Conservation (phyloP, 1,140 invertebrate species). For the Phthorimaea operculella region DNA sequence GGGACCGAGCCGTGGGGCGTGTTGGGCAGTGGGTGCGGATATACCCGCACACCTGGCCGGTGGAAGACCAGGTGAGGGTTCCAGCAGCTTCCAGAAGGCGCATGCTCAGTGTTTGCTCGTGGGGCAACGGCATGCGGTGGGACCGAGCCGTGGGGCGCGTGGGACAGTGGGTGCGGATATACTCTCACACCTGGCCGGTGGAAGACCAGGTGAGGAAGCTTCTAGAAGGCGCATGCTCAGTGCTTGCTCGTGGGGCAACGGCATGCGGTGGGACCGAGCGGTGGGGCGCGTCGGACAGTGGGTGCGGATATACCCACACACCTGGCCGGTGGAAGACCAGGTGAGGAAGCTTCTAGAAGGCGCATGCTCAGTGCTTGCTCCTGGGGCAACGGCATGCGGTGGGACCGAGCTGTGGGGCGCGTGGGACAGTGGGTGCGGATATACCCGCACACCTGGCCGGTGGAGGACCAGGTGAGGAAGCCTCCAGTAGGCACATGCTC, state of each 20-base stretch:
- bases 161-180: constrained; percentile 57
- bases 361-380: constrained; percentile 26
- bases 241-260: constrained; percentile 54
- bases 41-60: constrained; percentile 43
- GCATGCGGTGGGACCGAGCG: constrained; percentile 46
- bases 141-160: constrained; percentile 33
- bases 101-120: constrained; percentile 28
- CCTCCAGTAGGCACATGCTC: background rate
- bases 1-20: constrained; percentile 37
- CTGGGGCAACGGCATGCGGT: constrained; percentile 41
- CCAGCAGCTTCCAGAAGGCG: constrained; percentile 17
- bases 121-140: constrained; percentile 44
- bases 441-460: constrained; percentile 43
- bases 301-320: constrained; percentile 55
- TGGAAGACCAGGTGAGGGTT: constrained; percentile 49
- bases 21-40: constrained; percentile 57
- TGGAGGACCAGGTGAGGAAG: constrained; percentile 46
- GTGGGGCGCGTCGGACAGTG: constrained; percentile 45
- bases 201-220: constrained; percentile 51
- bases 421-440: constrained; percentile 57
- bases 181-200: constrained; percentile 40
- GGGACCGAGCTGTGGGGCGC: constrained; percentile 37
- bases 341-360: constrained; percentile 16
- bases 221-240: constrained; percentile 37
- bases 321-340: constrained; percentile 40